A percentile compares a stretch with the other conserved stretches of the same genome.
These are phyloP conservation scores for Mesorhabditis spiculigera DNA, from an alignment of 2,888 invertebrate species.

Conservation along the genomic window DNA sequence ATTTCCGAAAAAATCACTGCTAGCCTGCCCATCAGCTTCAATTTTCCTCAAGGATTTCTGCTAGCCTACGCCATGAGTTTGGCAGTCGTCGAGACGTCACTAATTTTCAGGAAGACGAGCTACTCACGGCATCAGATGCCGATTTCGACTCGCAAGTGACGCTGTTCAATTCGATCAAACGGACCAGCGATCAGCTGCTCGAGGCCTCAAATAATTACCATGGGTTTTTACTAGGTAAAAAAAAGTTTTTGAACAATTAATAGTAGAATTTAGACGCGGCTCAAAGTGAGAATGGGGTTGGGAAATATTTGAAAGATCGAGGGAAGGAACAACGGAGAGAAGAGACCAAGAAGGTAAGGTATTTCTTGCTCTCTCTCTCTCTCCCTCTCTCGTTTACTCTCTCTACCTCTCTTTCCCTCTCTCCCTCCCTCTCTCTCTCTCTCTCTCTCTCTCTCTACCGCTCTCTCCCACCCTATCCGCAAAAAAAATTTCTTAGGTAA, in stretches of 20 bases:
- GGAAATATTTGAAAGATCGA: conserved; percentile 86
- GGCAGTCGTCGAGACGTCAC: no score
- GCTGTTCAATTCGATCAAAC: conserved; percentile 61
- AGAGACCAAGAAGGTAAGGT: conserved; percentile 61
- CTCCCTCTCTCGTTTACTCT: no score
- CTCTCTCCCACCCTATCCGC: background rate
- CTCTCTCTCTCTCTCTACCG: background rate
- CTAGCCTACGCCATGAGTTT: no score
- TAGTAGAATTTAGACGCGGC: conserved; percentile 79
- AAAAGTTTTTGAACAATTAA: no score
- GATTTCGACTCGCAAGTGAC: conserved; percentile 96
- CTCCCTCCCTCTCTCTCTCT: background rate
- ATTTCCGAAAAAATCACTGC: no score
- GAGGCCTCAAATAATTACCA: conserved; percentile 67
- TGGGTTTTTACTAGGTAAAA: conserved; percentile 79
- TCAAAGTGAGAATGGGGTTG: conserved; percentile 90
- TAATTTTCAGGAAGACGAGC: conserved; percentile 87
- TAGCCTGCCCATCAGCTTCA: no score
- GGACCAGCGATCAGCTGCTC: conserved; percentile 61
- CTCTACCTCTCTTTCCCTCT: no score
- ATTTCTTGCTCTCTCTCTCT: no score
- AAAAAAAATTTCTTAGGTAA: background rate
- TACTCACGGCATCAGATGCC: conserved; percentile 90
- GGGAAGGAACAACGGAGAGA: conserved; percentile 81
- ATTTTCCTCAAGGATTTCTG: no score